Percentiles rank a stretch among this genome's conserved stretches.
These are phyloP conservation scores for Tragelaphus scriptus DNA, from an alignment of 2,113 vertebrate species.

Conservation along the genomic window DNA sequence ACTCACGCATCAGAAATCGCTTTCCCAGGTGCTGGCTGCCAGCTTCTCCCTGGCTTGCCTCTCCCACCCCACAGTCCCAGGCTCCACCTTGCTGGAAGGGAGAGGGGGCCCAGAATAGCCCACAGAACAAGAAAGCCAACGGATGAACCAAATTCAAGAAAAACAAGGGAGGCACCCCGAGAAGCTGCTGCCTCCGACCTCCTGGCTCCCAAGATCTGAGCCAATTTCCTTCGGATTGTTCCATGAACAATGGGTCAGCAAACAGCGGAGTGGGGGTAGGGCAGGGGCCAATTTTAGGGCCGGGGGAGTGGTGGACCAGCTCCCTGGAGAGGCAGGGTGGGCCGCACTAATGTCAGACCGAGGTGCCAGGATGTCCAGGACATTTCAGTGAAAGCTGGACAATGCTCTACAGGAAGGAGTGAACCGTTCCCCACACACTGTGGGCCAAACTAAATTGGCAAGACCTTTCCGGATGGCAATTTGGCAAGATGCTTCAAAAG, in stretches of 20 bases:
- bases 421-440: accelerated
- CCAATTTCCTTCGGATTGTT: slow-evolving; percentile 74
- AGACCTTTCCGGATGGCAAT: neutral
- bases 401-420: neutral
- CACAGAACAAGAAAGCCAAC: slow-evolving; percentile 38
- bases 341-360: neutral
- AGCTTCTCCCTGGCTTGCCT: neutral
- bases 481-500: neutral
- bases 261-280: neutral
- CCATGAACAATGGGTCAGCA: neutral
- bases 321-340: neutral
- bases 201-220: slow-evolving; percentile 31
- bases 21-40: neutral
- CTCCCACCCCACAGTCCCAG: neutral
- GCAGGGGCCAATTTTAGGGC: neutral
- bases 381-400: neutral
- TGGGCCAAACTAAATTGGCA: neutral
- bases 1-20: neutral
- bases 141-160: slow-evolving; percentile 46
- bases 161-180: slow-evolving; percentile 56
- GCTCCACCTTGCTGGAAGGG: neutral
- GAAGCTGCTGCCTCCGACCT: neutral
- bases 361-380: slow-evolving; percentile 17
- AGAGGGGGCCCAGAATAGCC: slow-evolving; percentile 60
- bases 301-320: neutral